Conservation (phyloP, 2,888 invertebrate species). For the Nasonia oneida region DNA sequence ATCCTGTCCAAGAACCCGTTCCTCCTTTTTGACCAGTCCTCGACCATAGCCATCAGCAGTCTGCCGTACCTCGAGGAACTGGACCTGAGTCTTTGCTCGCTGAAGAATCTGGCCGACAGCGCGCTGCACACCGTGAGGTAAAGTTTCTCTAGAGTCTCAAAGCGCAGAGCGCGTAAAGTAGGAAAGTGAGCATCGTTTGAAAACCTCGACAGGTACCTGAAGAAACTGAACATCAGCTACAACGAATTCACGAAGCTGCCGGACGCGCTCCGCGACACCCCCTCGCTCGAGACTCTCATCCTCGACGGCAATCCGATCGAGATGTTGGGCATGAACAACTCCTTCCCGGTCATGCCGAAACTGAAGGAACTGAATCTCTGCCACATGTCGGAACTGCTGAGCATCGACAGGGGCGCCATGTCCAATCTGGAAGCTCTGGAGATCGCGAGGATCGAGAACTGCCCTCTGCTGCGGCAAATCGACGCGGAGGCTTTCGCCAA, state of each 20-base stretch:
- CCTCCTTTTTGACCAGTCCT: constrained; percentile 82
- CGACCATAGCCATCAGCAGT: constrained; percentile 84
- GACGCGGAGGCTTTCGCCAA: constrained; percentile 83
- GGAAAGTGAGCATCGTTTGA: background rate
- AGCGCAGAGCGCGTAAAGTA: no score
- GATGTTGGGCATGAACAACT: constrained; percentile 80
- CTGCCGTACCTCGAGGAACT: constrained; percentile 85
- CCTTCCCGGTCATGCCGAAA: constrained; percentile 84
- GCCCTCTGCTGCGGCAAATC: constrained; percentile 82
- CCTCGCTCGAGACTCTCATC: constrained; percentile 82
- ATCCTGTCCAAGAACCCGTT: constrained; percentile 89
- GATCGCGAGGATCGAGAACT: constrained; percentile 83
- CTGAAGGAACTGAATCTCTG: constrained; percentile 86
- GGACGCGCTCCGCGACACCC: constrained; percentile 82
- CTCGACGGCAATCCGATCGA: constrained; percentile 87
- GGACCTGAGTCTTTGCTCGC: constrained; percentile 85
- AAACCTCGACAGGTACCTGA: constrained; percentile 79
- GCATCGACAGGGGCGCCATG: constrained; percentile 82
- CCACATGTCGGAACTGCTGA: constrained; percentile 83
- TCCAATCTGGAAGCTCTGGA: constrained; percentile 82
- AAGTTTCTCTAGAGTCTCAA: background rate
- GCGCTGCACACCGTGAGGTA: constrained; percentile 84
- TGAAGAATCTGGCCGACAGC: constrained; percentile 83
- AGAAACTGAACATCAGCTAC: constrained; percentile 84
- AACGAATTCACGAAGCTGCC: constrained; percentile 84